phyloP scores from a whole-genome alignment of 2,888 invertebrate species.

The Microctonus hyperodae region DNA sequence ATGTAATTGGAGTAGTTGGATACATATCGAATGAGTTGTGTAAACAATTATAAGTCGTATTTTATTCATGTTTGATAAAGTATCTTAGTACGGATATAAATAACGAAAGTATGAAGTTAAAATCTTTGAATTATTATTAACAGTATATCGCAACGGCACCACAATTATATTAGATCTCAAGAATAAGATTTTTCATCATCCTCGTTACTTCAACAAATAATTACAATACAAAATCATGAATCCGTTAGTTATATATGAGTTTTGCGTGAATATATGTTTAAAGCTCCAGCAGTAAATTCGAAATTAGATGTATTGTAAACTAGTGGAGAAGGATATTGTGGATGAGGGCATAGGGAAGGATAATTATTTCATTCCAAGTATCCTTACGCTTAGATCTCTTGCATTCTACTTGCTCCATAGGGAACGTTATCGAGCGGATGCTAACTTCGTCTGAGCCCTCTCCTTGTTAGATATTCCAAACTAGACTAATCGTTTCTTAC shows the following conservation, averaged over 20 bases:
- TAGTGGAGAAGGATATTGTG: background rate
- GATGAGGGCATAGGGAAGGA: background rate
- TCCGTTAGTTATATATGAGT: background rate
- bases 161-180: too few species aligned
- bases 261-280: background rate
- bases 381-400: background rate
- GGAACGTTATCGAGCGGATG: slow-evolving; percentile 8
- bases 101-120: background rate
- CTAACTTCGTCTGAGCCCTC: slow-evolving; percentile 7
- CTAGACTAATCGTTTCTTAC: background rate
- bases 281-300: background rate
- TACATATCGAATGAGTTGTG: background rate
- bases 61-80: background rate
- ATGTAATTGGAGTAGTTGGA: background rate
- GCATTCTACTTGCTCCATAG: background rate
- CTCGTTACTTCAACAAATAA: background rate
- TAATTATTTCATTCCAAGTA: slow-evolving; percentile 10
- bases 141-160: too few species aligned
- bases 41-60: background rate
- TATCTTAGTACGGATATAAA: background rate
- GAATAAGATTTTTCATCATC: background rate
- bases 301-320: background rate
- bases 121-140: too few species aligned
- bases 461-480: background rate
- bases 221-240: background rate